phyloP scores from a whole-genome alignment of 2,797 vertebrate genomes.

The Neosilurus hyrtlii region DNA sequence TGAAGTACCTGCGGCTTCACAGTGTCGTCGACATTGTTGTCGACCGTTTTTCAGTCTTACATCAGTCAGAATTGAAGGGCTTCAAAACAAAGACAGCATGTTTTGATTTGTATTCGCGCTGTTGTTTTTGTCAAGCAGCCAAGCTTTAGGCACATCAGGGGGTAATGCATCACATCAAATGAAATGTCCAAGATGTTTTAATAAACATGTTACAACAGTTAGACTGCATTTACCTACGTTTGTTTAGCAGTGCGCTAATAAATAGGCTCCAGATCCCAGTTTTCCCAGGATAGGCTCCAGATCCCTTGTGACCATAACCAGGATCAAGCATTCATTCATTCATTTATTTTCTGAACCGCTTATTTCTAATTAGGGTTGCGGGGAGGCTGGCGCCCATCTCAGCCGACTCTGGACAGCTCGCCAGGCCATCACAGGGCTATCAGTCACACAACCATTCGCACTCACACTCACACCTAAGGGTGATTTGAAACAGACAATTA shows the following conservation, averaged over 20 bases:
- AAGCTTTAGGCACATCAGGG: slow-evolving; percentile 57
- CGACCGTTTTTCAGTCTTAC: slow-evolving; percentile 8
- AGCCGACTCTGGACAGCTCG: too few species aligned
- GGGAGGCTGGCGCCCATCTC: too few species aligned
- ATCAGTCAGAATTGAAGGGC: slow-evolving; percentile 13
- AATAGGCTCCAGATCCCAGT: slow-evolving; percentile 72
- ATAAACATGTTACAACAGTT: slow-evolving; percentile 72
- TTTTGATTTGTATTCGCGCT: background rate
- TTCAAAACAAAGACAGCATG: slow-evolving; percentile 38
- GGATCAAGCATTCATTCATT: background rate
- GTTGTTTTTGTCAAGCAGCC: slow-evolving; percentile 47
- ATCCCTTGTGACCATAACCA: background rate
- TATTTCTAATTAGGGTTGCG: too few species aligned
- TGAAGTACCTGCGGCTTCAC: slow-evolving; percentile 30
- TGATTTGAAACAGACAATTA: too few species aligned
- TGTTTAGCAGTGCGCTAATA: slow-evolving; percentile 77
- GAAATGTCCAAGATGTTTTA: slow-evolving; percentile 71
- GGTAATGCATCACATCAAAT: slow-evolving; percentile 67
- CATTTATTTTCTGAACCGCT: too few species aligned
- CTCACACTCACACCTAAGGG: too few species aligned
- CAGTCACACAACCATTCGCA: too few species aligned
- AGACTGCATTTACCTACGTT: slow-evolving; percentile 72
- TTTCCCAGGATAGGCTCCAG: background rate
- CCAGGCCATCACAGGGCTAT: too few species aligned
- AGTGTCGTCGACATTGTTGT: background rate